These are phyloP conservation scores for Emydoidea blandingii DNA, from an alignment of 2,797 vertebrate genomes.

Conservation along the genomic window DNA sequence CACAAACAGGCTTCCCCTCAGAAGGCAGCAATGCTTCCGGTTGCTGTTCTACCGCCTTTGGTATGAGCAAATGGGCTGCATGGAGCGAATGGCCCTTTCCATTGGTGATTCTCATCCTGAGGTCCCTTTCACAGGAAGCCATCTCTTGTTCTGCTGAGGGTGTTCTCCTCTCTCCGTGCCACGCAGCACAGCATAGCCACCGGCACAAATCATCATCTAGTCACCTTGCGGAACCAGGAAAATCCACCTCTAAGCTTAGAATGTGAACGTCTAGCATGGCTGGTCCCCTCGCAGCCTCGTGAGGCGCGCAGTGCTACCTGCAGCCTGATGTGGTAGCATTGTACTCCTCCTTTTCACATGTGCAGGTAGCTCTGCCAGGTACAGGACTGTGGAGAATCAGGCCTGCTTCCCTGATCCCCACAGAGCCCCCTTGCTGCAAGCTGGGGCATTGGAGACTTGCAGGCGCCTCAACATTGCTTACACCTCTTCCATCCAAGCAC, in stretches of 20 bases:
- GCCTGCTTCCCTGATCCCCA: not conserved
- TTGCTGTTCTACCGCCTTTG: not conserved
- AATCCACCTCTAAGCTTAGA: not conserved
- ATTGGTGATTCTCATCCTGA: no score
- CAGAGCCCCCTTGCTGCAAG: not conserved
- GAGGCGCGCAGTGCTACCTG: not conserved
- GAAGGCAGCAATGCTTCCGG: not conserved
- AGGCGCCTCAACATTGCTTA: not conserved
- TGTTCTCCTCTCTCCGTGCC: not conserved
- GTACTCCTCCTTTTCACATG: not conserved
- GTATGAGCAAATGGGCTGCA: not conserved
- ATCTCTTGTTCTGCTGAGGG: not conserved
- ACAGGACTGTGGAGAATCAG: not conserved
- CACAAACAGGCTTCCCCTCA: not conserved
- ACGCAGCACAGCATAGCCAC: not conserved
- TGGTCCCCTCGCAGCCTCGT: not conserved
- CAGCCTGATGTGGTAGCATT: not conserved
- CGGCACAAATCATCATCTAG: not conserved
- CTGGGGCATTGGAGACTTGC: not conserved
- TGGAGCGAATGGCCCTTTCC: not conserved
- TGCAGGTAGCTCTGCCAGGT: not conserved
- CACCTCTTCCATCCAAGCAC: not conserved
- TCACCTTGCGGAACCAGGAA: not conserved
- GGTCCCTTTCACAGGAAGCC: not conserved
- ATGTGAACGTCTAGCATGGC: not conserved